Evolutionary conservation across 2,888 invertebrate genomes (phyloP).

Genomic region (Trissoscelio sp.): DNA sequence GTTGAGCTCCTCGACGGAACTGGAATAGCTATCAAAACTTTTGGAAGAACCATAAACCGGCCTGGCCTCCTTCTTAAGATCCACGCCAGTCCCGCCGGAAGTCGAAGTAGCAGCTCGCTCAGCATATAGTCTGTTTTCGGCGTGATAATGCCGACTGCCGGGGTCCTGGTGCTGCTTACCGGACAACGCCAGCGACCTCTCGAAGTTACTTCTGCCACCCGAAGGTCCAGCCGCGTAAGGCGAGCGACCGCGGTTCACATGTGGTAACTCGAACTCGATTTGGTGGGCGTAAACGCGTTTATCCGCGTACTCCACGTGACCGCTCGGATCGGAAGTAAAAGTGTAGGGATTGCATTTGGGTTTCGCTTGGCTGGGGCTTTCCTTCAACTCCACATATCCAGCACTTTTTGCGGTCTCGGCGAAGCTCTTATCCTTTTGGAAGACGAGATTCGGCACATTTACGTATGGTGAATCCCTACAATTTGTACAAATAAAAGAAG

Average conservation of each 20-base stretch:
- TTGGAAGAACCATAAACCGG: slow-evolving; percentile 78
- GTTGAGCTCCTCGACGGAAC: slow-evolving; percentile 85
- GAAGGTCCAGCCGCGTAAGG: slow-evolving; percentile 74
- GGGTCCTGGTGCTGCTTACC: slow-evolving; percentile 69
- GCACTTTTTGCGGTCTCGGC: slow-evolving; percentile 77
- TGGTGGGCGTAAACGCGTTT: slow-evolving; percentile 73
- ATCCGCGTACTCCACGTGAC: slow-evolving; percentile 80
- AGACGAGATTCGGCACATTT: slow-evolving; percentile 79
- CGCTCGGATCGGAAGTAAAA: slow-evolving; percentile 81
- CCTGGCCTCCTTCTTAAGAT: slow-evolving; percentile 81
- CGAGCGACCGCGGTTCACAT: slow-evolving; percentile 66
- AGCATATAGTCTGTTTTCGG: slow-evolving; percentile 50
- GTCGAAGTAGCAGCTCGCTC: slow-evolving; percentile 44
- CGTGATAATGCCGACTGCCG: slow-evolving; percentile 47
- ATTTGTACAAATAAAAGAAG: slow-evolving; percentile 75
- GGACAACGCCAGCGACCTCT: slow-evolving; percentile 76
- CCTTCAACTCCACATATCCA: slow-evolving; percentile 80
- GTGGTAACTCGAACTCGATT: slow-evolving; percentile 73
- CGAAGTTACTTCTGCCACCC: slow-evolving; percentile 71
- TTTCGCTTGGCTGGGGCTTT: slow-evolving; percentile 68
- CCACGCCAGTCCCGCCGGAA: slow-evolving; percentile 57
- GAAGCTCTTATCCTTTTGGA: slow-evolving; percentile 80
- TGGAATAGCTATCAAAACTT: slow-evolving; percentile 80
- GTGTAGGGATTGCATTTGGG: slow-evolving; percentile 78
- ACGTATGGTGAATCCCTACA: slow-evolving; percentile 80